Evolutionary conservation across 1,140 invertebrate genomes (phyloP).

Genomic region (Bombus pyrosoma): DNA sequence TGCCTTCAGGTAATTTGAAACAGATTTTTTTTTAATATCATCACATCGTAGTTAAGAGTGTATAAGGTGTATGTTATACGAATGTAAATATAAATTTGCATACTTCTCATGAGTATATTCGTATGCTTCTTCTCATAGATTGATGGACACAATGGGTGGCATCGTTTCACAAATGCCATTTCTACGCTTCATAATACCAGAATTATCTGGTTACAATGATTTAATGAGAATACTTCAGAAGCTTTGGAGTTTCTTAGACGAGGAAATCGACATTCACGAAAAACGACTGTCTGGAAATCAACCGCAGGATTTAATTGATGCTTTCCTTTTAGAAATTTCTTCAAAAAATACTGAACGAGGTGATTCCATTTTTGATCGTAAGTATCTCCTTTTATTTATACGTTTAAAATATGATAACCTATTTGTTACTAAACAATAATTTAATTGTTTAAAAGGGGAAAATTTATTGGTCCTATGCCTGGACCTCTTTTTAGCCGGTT

Average conservation of each 20-base stretch:
- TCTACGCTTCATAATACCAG: slow-evolving; percentile 84
- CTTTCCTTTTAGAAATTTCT: slow-evolving; percentile 85
- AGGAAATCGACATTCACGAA: slow-evolving; percentile 83
- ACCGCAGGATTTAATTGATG: slow-evolving; percentile 88
- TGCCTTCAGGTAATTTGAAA: slow-evolving; percentile 79
- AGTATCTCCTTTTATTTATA: slow-evolving; percentile 39
- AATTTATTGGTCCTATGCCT: slow-evolving; percentile 86
- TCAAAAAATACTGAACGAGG: neutral
- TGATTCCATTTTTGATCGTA: slow-evolving; percentile 71
- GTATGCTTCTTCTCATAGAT: slow-evolving; percentile 64
- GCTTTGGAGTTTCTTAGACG: slow-evolving; percentile 80
- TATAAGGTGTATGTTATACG: neutral
- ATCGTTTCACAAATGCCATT: slow-evolving; percentile 87
- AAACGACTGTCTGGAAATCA: slow-evolving; percentile 79
- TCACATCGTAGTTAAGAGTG: neutral
- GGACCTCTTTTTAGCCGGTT: slow-evolving; percentile 88
- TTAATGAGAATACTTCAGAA: slow-evolving; percentile 76
- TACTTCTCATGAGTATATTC: neutral
- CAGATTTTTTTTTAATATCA: neutral
- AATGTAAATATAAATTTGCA: neutral
- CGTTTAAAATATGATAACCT: neutral
- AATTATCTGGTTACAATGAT: slow-evolving; percentile 84
- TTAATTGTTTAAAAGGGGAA: slow-evolving; percentile 81
- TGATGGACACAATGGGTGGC: slow-evolving; percentile 86
- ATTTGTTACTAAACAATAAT: neutral